Percentiles rank a stretch among this genome's conserved stretches.
Evolutionary conservation across 2,888 invertebrate species (phyloP).

Genomic region (Clostera curtula): DNA sequence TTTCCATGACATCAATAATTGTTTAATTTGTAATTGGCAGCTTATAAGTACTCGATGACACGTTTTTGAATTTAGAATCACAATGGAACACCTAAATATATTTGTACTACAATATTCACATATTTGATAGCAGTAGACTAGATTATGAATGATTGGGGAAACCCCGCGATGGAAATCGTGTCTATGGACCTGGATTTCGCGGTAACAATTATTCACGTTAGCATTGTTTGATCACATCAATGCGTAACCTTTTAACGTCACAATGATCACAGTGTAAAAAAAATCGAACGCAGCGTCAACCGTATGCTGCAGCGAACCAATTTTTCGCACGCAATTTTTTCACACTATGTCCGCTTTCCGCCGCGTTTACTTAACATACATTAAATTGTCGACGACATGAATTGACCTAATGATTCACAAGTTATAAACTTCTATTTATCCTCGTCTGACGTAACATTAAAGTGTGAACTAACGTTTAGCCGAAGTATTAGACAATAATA

Average conservation of each 20-base stretch:
- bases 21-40: slow-evolving; percentile 19
- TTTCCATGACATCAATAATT: slow-evolving; percentile 29
- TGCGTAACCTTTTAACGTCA: slow-evolving; percentile 35
- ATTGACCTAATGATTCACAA: slow-evolving; percentile 71
- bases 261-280: slow-evolving; percentile 40
- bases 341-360: slow-evolving; percentile 28
- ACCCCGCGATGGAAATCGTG: slow-evolving; percentile 44
- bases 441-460: slow-evolving; percentile 57
- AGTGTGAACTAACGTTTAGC: slow-evolving; percentile 33
- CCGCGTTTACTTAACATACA: slow-evolving; percentile 52
- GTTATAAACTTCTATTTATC: slow-evolving; percentile 61
- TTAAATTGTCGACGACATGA: slow-evolving; percentile 62
- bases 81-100: too few species aligned
- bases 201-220: slow-evolving; percentile 43
- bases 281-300: slow-evolving; percentile 18
- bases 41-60: too few species aligned
- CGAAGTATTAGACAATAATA: slow-evolving; percentile 32
- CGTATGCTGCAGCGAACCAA: slow-evolving; percentile 24
- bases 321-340: slow-evolving; percentile 28
- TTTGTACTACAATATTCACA: too few species aligned
- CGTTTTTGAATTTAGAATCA: too few species aligned
- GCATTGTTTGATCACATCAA: slow-evolving; percentile 53
- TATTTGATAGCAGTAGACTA: too few species aligned
- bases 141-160: slow-evolving; percentile 41
- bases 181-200: slow-evolving; percentile 39